Evolutionary conservation across 2,113 vertebrate species (phyloP), one percentile per base, ranked within the genome.

Genomic region (Pandion haliaetus): DNA sequence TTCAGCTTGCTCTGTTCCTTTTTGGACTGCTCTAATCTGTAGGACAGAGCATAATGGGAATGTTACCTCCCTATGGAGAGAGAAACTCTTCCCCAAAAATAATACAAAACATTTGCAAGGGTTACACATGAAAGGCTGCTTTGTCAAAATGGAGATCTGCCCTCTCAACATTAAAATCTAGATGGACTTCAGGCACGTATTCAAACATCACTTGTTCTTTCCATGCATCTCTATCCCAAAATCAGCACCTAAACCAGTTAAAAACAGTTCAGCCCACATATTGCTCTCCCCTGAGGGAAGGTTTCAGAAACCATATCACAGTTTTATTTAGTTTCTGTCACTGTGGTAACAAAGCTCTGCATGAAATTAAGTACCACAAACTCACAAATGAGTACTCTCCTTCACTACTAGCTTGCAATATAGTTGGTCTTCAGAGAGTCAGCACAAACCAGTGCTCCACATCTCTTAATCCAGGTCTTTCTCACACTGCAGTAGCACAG

Each of bases 271-370:
- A 96, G 66, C 79, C 86, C 80, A 97, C 57, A 16, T 70, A 77
- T 58, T 45, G 55, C 45, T 66, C 65, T 63, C n/a, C 17, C 4
- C 59, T 86, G 40, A 74, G 62, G 69, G 42, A 80, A 82, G 44
- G 36, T 59, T 88, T 88, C 5, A 5, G 62, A 97, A 79, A 62
- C 61, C 18, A 44, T 21, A 45, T 52, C 80, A 58, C 7, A 34
- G 63, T 93, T 95, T 95, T 94, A 73, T 96, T 83, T 90, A 92
- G 91, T 76, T 91, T 61, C 38, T 49, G 31, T 97, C 74, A 65
- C 95, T 96, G 88, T 96, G 92, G 95, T 82, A 97, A 97, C 61
- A 0, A 96, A 93, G 55, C 34, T 65, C 17, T 28, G 34, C 50
- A 80, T 52, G 91, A 47, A 90, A 91, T 87, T 42, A 90, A 90